Evolutionary conservation across 37 sponge, comb jelly and placozoan genomes (phyloP).

Genomic region (Petrosia ficiformis): DNA sequence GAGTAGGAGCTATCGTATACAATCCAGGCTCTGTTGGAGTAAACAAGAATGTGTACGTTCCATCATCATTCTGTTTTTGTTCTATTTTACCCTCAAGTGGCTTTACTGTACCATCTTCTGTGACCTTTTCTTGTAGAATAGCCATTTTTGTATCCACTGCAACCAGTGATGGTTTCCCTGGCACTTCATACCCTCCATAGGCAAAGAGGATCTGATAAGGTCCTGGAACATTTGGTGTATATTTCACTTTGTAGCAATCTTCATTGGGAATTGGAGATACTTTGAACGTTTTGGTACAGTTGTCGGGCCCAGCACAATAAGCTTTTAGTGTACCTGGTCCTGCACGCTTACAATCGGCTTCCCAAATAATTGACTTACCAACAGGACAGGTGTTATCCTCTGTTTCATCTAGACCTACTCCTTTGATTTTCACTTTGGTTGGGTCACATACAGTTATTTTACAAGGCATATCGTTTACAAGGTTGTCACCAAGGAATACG

Average conservation of each 20-base stretch:
- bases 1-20: slow-evolving; percentile 35
- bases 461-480: slow-evolving; percentile 67
- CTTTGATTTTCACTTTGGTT: slow-evolving; percentile 42
- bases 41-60: slow-evolving; percentile 34
- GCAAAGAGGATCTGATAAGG: slow-evolving; percentile 49
- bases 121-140: no score
- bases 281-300: slow-evolving; percentile 25
- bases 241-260: slow-evolving; percentile 24
- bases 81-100: not conserved
- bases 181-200: slow-evolving; percentile 55
- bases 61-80: slow-evolving; percentile 7
- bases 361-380: slow-evolving; percentile 52
- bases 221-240: slow-evolving; percentile 61
- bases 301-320: slow-evolving; percentile 56
- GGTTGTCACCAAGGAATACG: slow-evolving; percentile 62
- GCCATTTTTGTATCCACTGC: no score
- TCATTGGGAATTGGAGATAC: slow-evolving; percentile 29
- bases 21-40: slow-evolving; percentile 38
- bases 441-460: slow-evolving; percentile 80
- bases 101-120: not conserved
- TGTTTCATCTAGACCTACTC: slow-evolving; percentile 61
- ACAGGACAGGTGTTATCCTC: slow-evolving; percentile 34
- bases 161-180: slow-evolving; percentile 56
- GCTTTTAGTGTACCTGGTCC: slow-evolving; percentile 55
- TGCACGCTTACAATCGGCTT: slow-evolving; percentile 55